A percentile compares a stretch with the other conserved stretches of the same genome.
phyloP scores from a whole-genome alignment of 35 echinoderm and acorn worm genomes.

The Heliocidaris tuberculata region DNA sequence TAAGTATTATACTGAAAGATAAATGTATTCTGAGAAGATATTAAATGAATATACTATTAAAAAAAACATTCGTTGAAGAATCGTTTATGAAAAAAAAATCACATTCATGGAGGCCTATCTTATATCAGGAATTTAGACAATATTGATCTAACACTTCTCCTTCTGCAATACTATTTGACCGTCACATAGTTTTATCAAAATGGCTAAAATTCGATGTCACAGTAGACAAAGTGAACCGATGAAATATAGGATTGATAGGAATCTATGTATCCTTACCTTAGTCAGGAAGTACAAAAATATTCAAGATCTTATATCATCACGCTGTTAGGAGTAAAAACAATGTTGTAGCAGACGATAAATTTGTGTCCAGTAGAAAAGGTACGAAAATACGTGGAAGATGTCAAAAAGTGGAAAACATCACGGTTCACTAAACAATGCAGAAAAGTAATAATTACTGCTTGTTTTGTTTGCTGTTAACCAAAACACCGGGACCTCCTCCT shows the following conservation, averaged over 20 bases:
- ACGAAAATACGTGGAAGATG: background rate
- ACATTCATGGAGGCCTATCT: too few relatives aligned
- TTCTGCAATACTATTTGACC: background rate
- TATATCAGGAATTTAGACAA: background rate
- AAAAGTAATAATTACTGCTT: background rate
- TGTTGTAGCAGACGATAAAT: background rate
- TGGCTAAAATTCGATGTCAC: background rate
- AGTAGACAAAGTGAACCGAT: background rate
- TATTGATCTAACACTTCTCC: background rate
- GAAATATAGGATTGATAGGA: background rate
- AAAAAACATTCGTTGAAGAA: background rate
- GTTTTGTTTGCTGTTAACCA: conserved; percentile 18
- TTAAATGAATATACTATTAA: background rate
- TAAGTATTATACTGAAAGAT: background rate
- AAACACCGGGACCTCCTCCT: conserved; percentile 30
- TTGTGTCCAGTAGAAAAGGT: background rate
- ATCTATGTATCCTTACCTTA: background rate
- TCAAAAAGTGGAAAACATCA: conserved; percentile 11
- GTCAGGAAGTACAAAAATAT: conserved; percentile 18
- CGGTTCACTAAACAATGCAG: background rate
- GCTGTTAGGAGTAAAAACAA: background rate
- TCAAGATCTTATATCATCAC: conserved; percentile 11
- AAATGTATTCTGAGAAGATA: background rate
- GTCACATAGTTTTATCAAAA: too few relatives aligned
- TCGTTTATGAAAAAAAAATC: too few relatives aligned